Percentiles rank a stretch among this genome's conserved stretches.
phyloP scores from a whole-genome alignment of 2,113 vertebrate genomes.

The Globicephala melas region DNA sequence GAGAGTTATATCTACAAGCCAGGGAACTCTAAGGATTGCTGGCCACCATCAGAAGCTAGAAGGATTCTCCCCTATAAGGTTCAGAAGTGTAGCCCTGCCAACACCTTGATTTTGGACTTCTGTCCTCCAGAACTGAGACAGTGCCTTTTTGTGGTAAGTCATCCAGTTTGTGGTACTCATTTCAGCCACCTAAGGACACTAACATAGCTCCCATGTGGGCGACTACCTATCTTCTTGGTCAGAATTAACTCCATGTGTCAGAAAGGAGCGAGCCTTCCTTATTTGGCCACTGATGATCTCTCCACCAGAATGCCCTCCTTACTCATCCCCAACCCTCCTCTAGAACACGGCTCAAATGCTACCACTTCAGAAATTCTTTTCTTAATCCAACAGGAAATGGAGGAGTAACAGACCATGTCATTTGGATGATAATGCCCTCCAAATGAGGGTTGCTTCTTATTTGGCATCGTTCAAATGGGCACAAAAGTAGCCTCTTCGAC shows the following conservation, averaged over 20 bases:
- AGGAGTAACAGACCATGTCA: fast-evolving
- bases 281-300: not conserved
- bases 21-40: not conserved
- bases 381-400: not conserved
- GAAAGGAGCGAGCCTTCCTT: not conserved
- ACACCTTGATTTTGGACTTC: not conserved
- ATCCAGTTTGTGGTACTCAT: not conserved
- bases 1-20: fast-evolving
- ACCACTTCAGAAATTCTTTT: not conserved
- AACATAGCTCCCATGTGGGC: not conserved
- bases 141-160: not conserved
- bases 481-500: not conserved
- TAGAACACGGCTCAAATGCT: not conserved
- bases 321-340: not conserved
- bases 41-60: not conserved
- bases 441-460: not conserved
- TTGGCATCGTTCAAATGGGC: not conserved
- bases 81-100: not conserved
- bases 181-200: not conserved
- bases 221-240: not conserved
- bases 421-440: not conserved
- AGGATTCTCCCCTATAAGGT: not conserved
- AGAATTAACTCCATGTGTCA: not conserved
- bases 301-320: fast-evolving
- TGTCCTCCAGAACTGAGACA: not conserved